Conservation (phyloP, 2,797 vertebrate species). For the Uromys caudimaculatus region DNA sequence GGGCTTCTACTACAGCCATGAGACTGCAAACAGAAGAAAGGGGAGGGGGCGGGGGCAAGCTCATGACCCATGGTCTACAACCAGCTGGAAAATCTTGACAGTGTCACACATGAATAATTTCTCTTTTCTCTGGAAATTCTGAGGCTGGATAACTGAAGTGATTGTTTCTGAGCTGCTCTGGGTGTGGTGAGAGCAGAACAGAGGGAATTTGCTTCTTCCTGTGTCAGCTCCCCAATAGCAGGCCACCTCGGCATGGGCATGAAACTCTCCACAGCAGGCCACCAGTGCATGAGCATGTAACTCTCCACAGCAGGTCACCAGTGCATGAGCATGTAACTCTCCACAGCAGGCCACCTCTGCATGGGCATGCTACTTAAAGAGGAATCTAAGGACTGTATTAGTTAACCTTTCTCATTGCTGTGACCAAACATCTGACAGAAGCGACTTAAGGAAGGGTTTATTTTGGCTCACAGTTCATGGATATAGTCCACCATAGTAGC, state of each 20-base stretch:
- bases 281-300: background rate
- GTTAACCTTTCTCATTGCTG: background rate
- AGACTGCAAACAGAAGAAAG: background rate
- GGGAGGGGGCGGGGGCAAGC: rapidly evolving
- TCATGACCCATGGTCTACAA: rapidly evolving
- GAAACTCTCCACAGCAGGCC: too few species aligned
- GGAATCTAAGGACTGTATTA: background rate
- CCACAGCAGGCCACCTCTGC: background rate
- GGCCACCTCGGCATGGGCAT: rapidly evolving
- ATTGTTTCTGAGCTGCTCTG: rapidly evolving
- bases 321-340: background rate
- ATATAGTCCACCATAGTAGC: background rate
- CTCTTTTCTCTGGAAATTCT: background rate
- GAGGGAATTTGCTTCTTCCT: background rate
- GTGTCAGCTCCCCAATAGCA: background rate
- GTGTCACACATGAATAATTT: rapidly evolving
- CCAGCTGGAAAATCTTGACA: rapidly evolving
- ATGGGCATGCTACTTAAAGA: background rate
- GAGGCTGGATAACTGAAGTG: background rate
- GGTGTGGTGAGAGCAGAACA: background rate
- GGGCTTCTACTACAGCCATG: rapidly evolving
- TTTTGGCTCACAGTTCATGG: background rate
- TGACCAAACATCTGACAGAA: background rate
- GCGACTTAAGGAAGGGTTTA: background rate
- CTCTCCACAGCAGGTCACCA: background rate